Evolutionary conservation across 2,888 invertebrate genomes (phyloP).

Genomic region (Dorcus parallelipipedus): DNA sequence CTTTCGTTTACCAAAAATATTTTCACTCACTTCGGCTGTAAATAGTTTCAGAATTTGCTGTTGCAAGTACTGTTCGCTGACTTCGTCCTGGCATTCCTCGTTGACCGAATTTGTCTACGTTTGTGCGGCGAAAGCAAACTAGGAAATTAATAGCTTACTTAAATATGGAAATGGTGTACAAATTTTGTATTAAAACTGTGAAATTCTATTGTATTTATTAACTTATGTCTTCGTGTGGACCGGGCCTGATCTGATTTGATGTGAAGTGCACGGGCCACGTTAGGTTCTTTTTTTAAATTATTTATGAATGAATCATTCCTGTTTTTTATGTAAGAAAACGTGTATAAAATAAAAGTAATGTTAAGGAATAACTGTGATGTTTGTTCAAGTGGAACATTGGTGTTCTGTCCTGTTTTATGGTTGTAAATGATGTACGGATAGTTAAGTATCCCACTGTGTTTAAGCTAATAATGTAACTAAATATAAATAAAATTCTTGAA

Average conservation of each 20-base stretch:
- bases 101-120: slow-evolving; percentile 82
- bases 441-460: too few species aligned
- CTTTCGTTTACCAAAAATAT: neutral
- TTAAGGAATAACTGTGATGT: too few species aligned
- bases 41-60: slow-evolving; percentile 82
- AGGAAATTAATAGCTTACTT: slow-evolving; percentile 1
- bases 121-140: slow-evolving; percentile 79
- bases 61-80: slow-evolving; percentile 82
- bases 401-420: too few species aligned
- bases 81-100: slow-evolving; percentile 78
- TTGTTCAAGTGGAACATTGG: too few species aligned
- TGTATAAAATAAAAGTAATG: too few species aligned
- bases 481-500: too few species aligned
- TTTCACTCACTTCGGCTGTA: slow-evolving; percentile 47
- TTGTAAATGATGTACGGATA: too few species aligned
- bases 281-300: neutral
- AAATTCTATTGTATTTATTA: neutral
- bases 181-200: slow-evolving; percentile 3
- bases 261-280: neutral
- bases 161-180: neutral
- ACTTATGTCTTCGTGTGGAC: neutral
- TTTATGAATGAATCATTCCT: slow-evolving; percentile 1
- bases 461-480: too few species aligned
- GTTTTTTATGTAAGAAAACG: neutral
- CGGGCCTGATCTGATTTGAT: neutral